Conservation (phyloP, 2,113 vertebrate genomes). For the Grantiella picta region DNA sequence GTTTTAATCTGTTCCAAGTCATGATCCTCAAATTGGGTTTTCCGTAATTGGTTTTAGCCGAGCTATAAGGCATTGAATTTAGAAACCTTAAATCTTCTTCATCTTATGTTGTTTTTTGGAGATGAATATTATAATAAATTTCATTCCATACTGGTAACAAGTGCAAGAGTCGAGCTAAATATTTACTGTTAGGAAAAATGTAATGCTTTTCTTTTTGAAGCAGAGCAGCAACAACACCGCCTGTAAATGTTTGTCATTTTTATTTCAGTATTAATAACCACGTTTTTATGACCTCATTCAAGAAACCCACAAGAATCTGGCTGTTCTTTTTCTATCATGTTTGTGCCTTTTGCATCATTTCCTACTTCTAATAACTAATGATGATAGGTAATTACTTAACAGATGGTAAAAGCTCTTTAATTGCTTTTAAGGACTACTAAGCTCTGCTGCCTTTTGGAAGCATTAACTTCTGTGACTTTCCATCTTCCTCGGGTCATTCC, state of each 20-base stretch:
- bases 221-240: background rate
- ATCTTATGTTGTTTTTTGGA: background rate
- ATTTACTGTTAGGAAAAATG: background rate
- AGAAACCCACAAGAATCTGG: background rate
- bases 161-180: background rate
- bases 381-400: constrained; percentile 52
- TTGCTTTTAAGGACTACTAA: constrained; percentile 40
- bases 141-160: background rate
- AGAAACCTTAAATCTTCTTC: constrained; percentile 1
- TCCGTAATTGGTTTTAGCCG: background rate
- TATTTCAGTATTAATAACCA: constrained; percentile 34
- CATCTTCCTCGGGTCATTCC: constrained; percentile 26
- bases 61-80: background rate
- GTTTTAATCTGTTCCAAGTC: constrained; percentile 25
- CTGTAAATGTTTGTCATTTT: constrained; percentile 25
- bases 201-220: background rate
- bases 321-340: constrained; percentile 7
- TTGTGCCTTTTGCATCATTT: constrained; percentile 35
- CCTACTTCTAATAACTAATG: constrained; percentile 51
- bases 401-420: constrained; percentile 55
- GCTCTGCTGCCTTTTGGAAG: constrained; percentile 4
- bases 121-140: background rate
- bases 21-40: background rate
- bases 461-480: constrained; percentile 36
- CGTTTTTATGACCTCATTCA: constrained; percentile 12